Base-by-base conservation (phyloP, 2,797 vertebrate species). In the Distichodus sexfasciatus region DNA sequence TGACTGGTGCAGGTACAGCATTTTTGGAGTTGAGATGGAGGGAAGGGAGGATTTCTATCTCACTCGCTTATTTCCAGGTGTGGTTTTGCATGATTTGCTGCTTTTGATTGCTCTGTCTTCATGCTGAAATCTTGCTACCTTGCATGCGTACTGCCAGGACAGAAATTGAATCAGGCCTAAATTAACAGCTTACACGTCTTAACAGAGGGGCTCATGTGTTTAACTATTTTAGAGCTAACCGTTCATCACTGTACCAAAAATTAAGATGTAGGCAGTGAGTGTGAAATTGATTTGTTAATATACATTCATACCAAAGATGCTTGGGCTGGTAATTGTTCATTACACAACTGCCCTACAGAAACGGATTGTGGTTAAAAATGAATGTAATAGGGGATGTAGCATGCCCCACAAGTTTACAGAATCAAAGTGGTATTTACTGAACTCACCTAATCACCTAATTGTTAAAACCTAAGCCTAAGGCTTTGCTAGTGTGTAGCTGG, bases 21-120 rank as follows among this genome's bases (percentile, higher is more conserved):
- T 65, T 5, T 3, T 12, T 47, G 6, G 15, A 24, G 26, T 14
- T 62, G 57, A 44, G 26, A 21, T 60, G 12, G 6, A 44, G n/a
- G 21, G 28, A 62, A 33, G 29, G n/a, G 29, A 28, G 38, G 4
- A n/a, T 36, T n/a, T 1, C 0, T 36, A 11, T 2, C 8, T 55
- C 28, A 31, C 26, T 4, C 53, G 23, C 10, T 55, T 35, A 11
- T 43, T 14, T 75, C 46, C 73, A 69, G 76, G 76, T 70, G 76
- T 54, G 62, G 69, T 48, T 66, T 60, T 47, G 54, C 24, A 31
- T 54, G 60, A 63, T 65, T 43, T 74, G 43, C 17, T 63, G 43
- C 23, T 31, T 51, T n/a, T 57, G 33, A 31, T 69, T 78, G 48
- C 69, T 11, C 11, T 68, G 65, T 68, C 59, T 50, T 55, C 47